Base-by-base conservation (phyloP, 2,888 invertebrate genomes). In the Siphonodentalium dalli region DNA sequence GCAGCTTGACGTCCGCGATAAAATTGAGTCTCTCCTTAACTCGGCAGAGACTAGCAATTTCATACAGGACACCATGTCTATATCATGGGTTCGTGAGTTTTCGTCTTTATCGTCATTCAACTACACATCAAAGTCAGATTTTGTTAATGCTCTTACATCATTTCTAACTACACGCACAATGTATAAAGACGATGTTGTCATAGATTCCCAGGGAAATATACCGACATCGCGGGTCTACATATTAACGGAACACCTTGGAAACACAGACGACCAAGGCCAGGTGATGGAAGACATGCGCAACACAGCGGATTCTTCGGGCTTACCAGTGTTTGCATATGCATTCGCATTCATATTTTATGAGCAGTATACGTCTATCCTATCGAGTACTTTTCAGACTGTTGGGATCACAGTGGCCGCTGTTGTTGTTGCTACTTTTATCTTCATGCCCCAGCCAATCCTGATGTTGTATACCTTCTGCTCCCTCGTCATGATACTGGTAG, bases 171-270 rank as follows among this genome's bases (percentile, higher is more conserved):
- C 18, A 9, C 11, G 9, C 5, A 41, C 45, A 3, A 31, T 50
- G 4, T 58, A 54, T 28, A 21, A 41, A 18, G 62, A 60, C 33
- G 65, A 66, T 53, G 38, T 66, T 31, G 42, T 49, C 8, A 53
- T 70, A 18, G 64, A 56, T 35, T 28, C 31, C 1, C 47, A 55
- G 2, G 47, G 37, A 4, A 54, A 29, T 86, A 87, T 95, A 24
- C 74, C 89, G 3, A 92, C 92, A 1, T 92, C 92, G 38, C 85
- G 95, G 53, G 91, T 92, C 75, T 83, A 94, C 39, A 89, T 95
- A 43, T 93, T 93, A 81, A 92, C 93, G 0, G 89, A 92, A 3
- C 91, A 93, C 72, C 90, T 95, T 38, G 90, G 89, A 47, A 91
- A 93, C 47, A 92, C 93, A 6, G 54, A 53, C 24, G 38, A 54